phyloP scores from a whole-genome alignment of 2,888 invertebrate genomes.

The Erebia epiphron region DNA sequence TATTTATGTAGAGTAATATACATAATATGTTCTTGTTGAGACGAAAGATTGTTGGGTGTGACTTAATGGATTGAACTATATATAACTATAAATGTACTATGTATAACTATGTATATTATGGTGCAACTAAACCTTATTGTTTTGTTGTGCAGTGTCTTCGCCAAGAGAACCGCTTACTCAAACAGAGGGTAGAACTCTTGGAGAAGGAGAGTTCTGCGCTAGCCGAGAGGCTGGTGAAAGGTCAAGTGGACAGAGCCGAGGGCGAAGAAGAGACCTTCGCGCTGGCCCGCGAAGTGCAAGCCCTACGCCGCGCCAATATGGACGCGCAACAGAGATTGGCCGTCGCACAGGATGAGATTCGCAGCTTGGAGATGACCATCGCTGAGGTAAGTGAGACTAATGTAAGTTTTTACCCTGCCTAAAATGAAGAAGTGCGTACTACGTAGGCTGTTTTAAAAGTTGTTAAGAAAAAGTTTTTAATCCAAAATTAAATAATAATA shows the following conservation, averaged over 20 bases:
- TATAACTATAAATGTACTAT: too few species aligned
- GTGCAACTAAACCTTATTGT: too few species aligned
- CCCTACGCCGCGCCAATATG: conserved; percentile 92
- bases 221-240: conserved; percentile 95
- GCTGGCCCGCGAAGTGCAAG: conserved; percentile 93
- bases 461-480: too few species aligned
- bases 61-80: too few species aligned
- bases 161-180: conserved; percentile 97
- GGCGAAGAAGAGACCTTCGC: conserved; percentile 95
- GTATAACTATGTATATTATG: too few species aligned
- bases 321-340: conserved; percentile 95
- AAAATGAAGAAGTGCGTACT: too few species aligned
- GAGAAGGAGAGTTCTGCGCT: conserved; percentile 97
- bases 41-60: too few species aligned
- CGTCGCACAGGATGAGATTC: conserved; percentile 94
- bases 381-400: conserved; percentile 68
- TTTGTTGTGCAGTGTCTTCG: conserved; percentile 81
- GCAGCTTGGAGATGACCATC: conserved; percentile 89
- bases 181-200: conserved; percentile 96
- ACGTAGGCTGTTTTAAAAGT: too few species aligned
- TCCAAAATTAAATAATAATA: too few species aligned
- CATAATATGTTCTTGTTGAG: too few species aligned
- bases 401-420: neutral
- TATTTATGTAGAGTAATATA: too few species aligned
- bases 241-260: conserved; percentile 97